Base-by-base conservation (phyloP, 1,140 invertebrate species). In the Thalassaphorura encarpata region DNA sequence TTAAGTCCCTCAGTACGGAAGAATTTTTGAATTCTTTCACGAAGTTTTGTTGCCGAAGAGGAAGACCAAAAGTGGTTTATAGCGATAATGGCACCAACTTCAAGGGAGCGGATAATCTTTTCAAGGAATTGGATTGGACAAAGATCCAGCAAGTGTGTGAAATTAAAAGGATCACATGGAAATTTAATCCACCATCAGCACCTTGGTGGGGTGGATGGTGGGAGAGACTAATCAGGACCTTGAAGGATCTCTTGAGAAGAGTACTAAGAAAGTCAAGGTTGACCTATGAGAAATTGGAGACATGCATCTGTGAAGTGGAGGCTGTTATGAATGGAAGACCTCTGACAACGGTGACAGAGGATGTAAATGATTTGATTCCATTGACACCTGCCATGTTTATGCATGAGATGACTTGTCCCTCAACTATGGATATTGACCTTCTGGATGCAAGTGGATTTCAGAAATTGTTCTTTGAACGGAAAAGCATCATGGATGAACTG, bases 81-180 rank as follows among this genome's bases (percentile, higher is more conserved):
- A 63, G 56, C 26, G 68, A 70, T 46, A 67, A 69, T 45, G 70
- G 64, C 0, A 69, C 65, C 1, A 70, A 70, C 58, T 71, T 73
- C 29, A 57, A 59, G 16, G 67, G 66, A 18, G 24, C 54, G 0
- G 43, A 52, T 19, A 66, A 67, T 31, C 28, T 54, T 2, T 53
- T 67, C 18, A 39, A 56, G 3, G 55, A 29, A 13, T 23, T 67
- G 16, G 39, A 68, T 13, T 67, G 66, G 66, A 19, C 54, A 6
- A 41, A 51, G 26, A 52, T 66, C 26, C 40, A 26, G 8, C 46
- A 57, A 33, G 47, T 63, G 3, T 46, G 15, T 40, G 15, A 45
- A 3, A 21, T 52, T 1, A 2, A 61, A 28, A 42, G 49, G 41
- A 68, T 70, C 18, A 19, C 54, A 15, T 74, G 72, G 72, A 56